Evolutionary conservation across 2,113 vertebrate genomes (phyloP).

Genomic region (Drymodes brunneopygia): DNA sequence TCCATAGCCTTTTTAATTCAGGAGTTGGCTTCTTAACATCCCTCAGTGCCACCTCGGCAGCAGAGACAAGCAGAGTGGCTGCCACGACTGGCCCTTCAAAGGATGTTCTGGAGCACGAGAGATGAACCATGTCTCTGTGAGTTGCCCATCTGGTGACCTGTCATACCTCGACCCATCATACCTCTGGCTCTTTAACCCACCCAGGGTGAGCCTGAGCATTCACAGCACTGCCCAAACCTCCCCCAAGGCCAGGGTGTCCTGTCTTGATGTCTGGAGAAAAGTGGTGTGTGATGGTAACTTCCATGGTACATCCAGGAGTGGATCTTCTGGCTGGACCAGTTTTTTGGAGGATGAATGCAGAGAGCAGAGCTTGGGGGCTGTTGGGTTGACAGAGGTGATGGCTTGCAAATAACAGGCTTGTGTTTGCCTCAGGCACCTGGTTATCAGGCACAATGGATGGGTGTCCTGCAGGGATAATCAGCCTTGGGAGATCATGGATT

Average conservation of each 20-base stretch:
- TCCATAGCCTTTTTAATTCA: slow-evolving; percentile 53
- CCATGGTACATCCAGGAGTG: not conserved
- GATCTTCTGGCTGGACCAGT: not conserved
- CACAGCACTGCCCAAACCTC: not conserved
- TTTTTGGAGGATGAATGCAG: not conserved
- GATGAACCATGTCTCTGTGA: not conserved
- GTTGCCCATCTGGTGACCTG: not conserved
- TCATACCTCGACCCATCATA: not conserved
- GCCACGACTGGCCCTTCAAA: not conserved
- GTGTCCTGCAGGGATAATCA: not conserved
- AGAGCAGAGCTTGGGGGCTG: not conserved
- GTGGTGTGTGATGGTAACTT: not conserved
- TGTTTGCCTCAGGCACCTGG: not conserved
- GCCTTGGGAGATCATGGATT: not conserved
- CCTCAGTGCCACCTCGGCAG: slow-evolving; percentile 4
- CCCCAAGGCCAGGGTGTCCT: not conserved
- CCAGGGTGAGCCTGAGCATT: not conserved
- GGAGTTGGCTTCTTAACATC: slow-evolving; percentile 45
- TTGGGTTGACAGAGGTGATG: not conserved
- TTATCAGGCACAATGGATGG: not conserved
- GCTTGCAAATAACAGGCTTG: not conserved
- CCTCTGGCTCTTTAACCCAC: not conserved
- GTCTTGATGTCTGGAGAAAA: not conserved
- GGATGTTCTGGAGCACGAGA: not conserved
- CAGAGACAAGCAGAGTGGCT: not conserved